A percentile compares a stretch with the other conserved stretches of the same genome.
Evolutionary conservation across 2,113 vertebrate species (phyloP).

Genomic region (Boulengeromyrus knoepffleri): DNA sequence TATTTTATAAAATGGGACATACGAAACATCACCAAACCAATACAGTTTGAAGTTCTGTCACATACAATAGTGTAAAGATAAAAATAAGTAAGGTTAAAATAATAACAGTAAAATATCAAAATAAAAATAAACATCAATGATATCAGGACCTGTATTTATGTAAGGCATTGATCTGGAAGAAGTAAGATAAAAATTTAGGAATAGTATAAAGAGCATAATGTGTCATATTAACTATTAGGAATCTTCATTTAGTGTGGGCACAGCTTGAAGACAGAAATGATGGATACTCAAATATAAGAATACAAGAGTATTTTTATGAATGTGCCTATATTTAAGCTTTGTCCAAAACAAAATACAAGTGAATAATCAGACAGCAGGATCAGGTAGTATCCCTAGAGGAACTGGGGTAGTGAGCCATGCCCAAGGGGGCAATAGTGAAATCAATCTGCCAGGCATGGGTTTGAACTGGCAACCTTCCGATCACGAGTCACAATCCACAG

Average conservation of each 20-base stretch:
- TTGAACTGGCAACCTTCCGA: background rate
- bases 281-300: background rate
- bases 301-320: background rate
- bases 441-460: background rate
- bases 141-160: background rate
- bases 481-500: background rate
- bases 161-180: background rate
- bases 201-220: background rate
- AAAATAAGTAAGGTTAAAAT: background rate
- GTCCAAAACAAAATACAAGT: background rate
- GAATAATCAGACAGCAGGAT: background rate
- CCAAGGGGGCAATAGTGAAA: background rate
- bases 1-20: background rate
- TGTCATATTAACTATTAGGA: background rate
- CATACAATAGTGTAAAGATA: background rate
- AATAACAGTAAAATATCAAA: background rate
- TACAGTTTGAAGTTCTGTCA: background rate
- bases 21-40: background rate
- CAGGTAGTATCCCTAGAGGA: background rate
- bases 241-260: background rate
- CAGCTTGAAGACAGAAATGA: background rate
- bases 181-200: background rate
- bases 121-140: background rate
- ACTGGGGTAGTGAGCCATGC: background rate
- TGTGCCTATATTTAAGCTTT: background rate